phyloP scores from a whole-genome alignment of 2,888 invertebrate genomes.

The Leptopilina myrica region DNA sequence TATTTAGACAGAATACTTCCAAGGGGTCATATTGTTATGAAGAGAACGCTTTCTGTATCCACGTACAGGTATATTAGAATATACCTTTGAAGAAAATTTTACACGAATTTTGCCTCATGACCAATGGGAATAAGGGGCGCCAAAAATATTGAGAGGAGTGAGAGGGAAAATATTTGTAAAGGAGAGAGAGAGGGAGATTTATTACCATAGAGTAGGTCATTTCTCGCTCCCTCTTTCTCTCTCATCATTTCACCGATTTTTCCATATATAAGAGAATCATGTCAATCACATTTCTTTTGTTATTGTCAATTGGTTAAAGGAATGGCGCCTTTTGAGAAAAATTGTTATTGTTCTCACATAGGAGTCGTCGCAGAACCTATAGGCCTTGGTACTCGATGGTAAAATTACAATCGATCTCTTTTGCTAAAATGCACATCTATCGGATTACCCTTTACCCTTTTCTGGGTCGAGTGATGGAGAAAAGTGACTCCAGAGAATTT shows the following conservation, averaged over 20 bases:
- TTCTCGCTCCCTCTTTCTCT: no score
- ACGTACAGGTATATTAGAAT: neutral
- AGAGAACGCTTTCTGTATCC: constrained; percentile 45
- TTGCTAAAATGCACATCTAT: constrained; percentile 5
- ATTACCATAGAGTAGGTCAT: constrained; percentile 49
- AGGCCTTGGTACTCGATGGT: constrained; percentile 6
- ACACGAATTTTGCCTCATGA: neutral
- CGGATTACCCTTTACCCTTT: constrained; percentile 41
- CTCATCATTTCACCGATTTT: constrained; percentile 58
- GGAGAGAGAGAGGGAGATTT: constrained; percentile 42
- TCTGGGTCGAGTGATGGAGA: constrained; percentile 32
- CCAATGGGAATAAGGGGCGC: no score
- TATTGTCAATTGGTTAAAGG: constrained; percentile 40
- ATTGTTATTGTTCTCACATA: constrained; percentile 36
- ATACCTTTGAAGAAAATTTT: neutral
- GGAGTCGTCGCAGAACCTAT: no score
- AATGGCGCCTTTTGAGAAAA: constrained; percentile 37
- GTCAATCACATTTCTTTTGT: constrained; percentile 49
- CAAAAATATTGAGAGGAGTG: neutral
- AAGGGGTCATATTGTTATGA: constrained; percentile 41
- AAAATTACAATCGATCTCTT: constrained; percentile 47
- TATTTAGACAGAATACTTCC: constrained; percentile 57
- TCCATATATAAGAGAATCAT: constrained; percentile 63
- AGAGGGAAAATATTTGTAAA: constrained; percentile 25
- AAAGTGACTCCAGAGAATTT: no score